Base-by-base conservation (phyloP, 2,888 invertebrate genomes). In the Eurytoma californica region DNA sequence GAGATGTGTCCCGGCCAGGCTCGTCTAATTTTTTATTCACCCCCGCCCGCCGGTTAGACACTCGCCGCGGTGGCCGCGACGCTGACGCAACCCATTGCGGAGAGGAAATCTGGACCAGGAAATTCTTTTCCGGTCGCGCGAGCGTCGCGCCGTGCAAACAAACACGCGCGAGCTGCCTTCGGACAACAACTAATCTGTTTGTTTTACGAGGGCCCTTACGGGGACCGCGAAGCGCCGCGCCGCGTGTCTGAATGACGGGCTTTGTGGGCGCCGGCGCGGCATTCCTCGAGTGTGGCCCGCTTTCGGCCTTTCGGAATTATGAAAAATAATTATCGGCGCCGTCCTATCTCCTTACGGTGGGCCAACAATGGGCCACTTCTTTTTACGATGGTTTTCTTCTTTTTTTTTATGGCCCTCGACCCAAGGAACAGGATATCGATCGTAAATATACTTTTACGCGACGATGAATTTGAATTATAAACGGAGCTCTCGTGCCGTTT, bases 381-480 rank as follows among this genome's bases (percentile, higher is more conserved):
- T 73, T 76, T 76, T 76, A 63, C 28, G 68, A 57, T 28, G 53
- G 53, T 68, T 51, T 28, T 53, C 24, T 24, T 24, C 24, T 65
- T 68, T 55, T 61, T 24, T 61, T 20, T 16, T 18, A 18, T 16
- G n/a, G 18, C 55, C 39, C 39, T 39, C 39, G 7, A 9, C 9
- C 9, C 39, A 9, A 39, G 39, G 39, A 7, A 39, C 39, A 39
- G 39, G 39, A 39, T 55, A 51, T 77, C 77, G 72, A 49, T 74
- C 77, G 67, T 80, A 80, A 80, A 80, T 80, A 39, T 67, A 72
- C 72, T 60, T 80, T 77, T 77, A 77, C 65, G 60, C 66, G 65
- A 69, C 80, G 68, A 72, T 68, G 73, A 77, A 80, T 80, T 80
- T 53, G 57, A 74, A 68, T 74, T 65, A 57, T 57, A 13, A 30